These are phyloP conservation scores for Lota lota DNA, from an alignment of 2,113 vertebrate species.

Conservation along the genomic window DNA sequence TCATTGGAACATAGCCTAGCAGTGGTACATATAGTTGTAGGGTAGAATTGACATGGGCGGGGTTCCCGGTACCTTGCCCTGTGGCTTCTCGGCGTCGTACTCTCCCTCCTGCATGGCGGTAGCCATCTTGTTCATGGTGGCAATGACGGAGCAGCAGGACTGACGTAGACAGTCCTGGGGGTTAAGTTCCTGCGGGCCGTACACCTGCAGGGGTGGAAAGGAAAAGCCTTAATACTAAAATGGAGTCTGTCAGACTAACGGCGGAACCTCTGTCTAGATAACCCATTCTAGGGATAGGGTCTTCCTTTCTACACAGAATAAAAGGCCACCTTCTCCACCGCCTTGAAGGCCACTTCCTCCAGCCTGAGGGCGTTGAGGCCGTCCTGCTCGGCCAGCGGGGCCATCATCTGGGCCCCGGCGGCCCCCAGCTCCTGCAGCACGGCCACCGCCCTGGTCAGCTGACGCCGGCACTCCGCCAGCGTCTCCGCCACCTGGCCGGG, in stretches of 20 bases:
- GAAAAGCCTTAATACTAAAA: background rate
- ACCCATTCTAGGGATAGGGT: too few species aligned
- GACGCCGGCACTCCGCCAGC: constrained; percentile 87
- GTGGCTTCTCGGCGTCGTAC: constrained; percentile 87
- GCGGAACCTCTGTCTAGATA: too few species aligned
- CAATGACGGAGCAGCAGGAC: constrained; percentile 87
- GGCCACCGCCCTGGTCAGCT: constrained; percentile 90
- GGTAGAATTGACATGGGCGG: background rate
- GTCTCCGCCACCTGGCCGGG: constrained; percentile 81
- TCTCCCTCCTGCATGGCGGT: constrained; percentile 99
- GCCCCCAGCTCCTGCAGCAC: constrained; percentile 95
- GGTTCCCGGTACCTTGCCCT: constrained; percentile 61
- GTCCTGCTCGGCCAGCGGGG: constrained; percentile 86
- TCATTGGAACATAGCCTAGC: too few species aligned
- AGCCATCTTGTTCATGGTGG: constrained; percentile 98
- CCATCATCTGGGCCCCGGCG: constrained; percentile 86
- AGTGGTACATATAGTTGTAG: background rate
- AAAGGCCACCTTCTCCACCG: constrained; percentile 86
- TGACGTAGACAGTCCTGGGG: constrained; percentile 88
- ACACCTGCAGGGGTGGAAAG: constrained; percentile 36
- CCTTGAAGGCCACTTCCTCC: constrained; percentile 88
- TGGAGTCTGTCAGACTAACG: too few species aligned
- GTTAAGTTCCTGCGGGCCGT: constrained; percentile 70
- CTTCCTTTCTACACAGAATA: too few species aligned
- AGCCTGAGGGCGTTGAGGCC: constrained; percentile 82